Base-by-base conservation (phyloP, 2,888 invertebrate species). In the Venusia cambrica region DNA sequence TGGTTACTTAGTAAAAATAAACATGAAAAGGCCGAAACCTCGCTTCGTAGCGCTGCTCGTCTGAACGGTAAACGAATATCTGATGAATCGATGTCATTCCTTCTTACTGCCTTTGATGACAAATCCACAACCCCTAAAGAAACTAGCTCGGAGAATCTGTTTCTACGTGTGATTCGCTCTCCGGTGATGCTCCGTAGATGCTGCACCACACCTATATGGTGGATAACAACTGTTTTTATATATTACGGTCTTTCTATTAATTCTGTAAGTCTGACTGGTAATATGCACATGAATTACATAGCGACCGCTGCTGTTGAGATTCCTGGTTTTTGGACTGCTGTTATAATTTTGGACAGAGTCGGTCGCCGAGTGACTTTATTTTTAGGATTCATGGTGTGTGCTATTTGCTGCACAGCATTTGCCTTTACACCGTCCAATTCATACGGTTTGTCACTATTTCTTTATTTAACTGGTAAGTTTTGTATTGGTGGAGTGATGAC, bases 231-330 rank as follows among this genome's bases (percentile, higher is more conserved):
- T 48, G 92, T 93, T 0, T 91, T 95, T 45, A 91, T 94, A 26
- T 95, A 93, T 67, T 95, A 94, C 54, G 95, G 95, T 0, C 73
- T 95, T 36, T 93, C 93, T 5, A 83, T 95, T 29, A 94, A 93
- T 72, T 92, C 94, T 0, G 93, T 94, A 2, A 88, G 90, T 21
- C 76, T 95, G 41, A 89, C 91, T 20, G 94, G 94, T 2, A 91
- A 94, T 67, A 92, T 92, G 64, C 93, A 94, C 65, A 59, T 92
- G 4, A 95, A 94, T 71, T 95, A 94, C 58, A 90, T 93, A 25
- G 72, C 90, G 12, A 89, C 89, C 3, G 80, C 89, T 3, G 69
- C 89, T 13, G 88, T 92, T 14, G 94, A 94, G 67, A 90, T 94
- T 47, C 94, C 94, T 2, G 93, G 92, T 0, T 93, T 90, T 61